Conservation (phyloP, 1,140 invertebrate species). For the Drosophila lacteicornis region DNA sequence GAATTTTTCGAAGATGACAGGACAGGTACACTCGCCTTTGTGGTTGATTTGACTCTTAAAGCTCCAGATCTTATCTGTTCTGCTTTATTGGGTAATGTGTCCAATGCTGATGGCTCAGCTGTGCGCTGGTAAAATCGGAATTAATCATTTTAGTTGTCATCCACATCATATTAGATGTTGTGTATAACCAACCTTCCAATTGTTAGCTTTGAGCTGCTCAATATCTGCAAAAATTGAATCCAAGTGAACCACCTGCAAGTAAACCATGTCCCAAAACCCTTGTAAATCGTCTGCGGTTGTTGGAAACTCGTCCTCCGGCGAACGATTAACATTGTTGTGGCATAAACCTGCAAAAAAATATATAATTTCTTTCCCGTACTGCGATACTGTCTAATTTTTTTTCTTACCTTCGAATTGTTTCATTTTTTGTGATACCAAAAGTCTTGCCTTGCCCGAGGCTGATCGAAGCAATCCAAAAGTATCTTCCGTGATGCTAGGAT, state of each 20-base stretch:
- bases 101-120: conserved; percentile 13
- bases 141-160: not conserved
- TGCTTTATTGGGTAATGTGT: conserved; percentile 20
- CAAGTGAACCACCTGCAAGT: conserved; percentile 93
- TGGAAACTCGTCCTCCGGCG: conserved; percentile 92
- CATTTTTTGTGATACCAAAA: conserved; percentile 96
- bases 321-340: conserved; percentile 88
- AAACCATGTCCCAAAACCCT: conserved; percentile 99
- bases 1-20: conserved; percentile 61
- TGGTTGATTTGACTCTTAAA: conserved; percentile 51
- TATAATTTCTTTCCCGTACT: not conserved
- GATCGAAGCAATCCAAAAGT: conserved; percentile 93
- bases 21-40: conserved; percentile 29
- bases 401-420: conserved; percentile 94
- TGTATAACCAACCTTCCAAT: conserved; percentile 87
- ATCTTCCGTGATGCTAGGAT: conserved; percentile 89
- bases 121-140: conserved; percentile 24
- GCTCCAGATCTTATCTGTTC: conserved; percentile 55
- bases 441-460: conserved; percentile 95
- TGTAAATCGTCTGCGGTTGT: conserved; percentile 95
- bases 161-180: not conserved
- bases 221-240: conserved; percentile 92
- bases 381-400: not conserved
- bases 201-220: conserved; percentile 88
- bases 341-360: conserved; percentile 85